These are phyloP conservation scores for Theocolax elegans DNA, from an alignment of 1,140 invertebrate species.

Conservation along the genomic window DNA sequence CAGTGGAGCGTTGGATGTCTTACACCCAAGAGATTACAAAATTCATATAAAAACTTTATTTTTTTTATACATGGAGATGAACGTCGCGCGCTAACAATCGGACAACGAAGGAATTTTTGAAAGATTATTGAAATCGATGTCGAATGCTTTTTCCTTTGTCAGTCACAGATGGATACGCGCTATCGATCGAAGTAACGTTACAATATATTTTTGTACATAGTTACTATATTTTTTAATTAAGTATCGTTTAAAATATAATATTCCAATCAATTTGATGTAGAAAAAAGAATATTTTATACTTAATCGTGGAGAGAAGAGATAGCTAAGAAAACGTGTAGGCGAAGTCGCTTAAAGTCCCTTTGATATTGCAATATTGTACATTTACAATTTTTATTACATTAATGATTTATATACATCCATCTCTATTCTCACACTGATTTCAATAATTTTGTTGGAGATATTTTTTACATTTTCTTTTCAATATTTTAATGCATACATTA, in stretches of 20 bases:
- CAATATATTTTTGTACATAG: slow-evolving; percentile 37
- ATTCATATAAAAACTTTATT: slow-evolving; percentile 30
- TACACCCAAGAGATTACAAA: slow-evolving; percentile 29
- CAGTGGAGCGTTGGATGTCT: slow-evolving; percentile 8
- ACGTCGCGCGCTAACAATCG: slow-evolving; percentile 19
- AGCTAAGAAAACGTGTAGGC: neutral
- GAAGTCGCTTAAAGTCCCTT: neutral
- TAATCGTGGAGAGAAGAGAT: slow-evolving; percentile 23
- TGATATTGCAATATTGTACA: slow-evolving; percentile 10
- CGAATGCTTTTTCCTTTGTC: slow-evolving; percentile 6
- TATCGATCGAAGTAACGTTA: slow-evolving; percentile 26
- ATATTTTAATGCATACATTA: neutral
- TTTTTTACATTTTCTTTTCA: slow-evolving; percentile 7
- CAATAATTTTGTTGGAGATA: slow-evolving; percentile 29
- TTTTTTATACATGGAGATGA: slow-evolving; percentile 22
- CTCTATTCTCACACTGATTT: slow-evolving; percentile 28
- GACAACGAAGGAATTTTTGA: slow-evolving; percentile 23
- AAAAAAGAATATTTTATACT: slow-evolving; percentile 25
- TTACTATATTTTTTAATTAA: slow-evolving; percentile 33
- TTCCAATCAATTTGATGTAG: slow-evolving; percentile 17
- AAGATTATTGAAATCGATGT: slow-evolving; percentile 36
- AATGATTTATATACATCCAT: slow-evolving; percentile 15
- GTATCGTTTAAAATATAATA: slow-evolving; percentile 31
- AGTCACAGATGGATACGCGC: neutral
- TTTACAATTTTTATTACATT: slow-evolving; percentile 15